Conservation (phyloP, 2,797 vertebrate species). For the Centroberyx gerrardi region DNA sequence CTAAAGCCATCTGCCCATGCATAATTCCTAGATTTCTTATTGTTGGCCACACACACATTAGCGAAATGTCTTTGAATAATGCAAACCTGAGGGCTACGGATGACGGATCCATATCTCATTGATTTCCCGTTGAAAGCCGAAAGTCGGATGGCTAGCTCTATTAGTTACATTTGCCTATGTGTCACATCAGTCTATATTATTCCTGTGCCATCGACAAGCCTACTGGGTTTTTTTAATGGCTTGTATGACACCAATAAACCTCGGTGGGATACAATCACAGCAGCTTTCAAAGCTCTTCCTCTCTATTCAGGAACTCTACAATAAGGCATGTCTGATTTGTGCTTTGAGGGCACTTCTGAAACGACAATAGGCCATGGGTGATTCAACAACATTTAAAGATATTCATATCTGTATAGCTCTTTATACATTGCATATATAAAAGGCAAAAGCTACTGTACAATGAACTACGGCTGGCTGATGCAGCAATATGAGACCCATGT, state of each 20-base stretch:
- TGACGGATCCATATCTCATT: slow-evolving; percentile 54
- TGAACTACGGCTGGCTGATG: neutral
- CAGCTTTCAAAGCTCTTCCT: neutral
- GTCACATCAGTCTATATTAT: slow-evolving; percentile 36
- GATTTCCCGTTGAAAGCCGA: slow-evolving; percentile 51
- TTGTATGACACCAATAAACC: slow-evolving; percentile 5
- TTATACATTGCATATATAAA: neutral
- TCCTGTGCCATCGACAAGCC: slow-evolving; percentile 15
- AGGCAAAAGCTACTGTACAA: neutral
- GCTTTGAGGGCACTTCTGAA: neutral
- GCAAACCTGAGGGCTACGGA: slow-evolving; percentile 28
- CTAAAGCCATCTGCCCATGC: slow-evolving; percentile 46
- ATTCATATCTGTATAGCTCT: neutral
- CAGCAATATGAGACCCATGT: neutral
- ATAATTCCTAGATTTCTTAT: slow-evolving; percentile 40
- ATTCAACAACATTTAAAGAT: neutral
- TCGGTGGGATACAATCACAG: neutral
- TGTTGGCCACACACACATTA: slow-evolving; percentile 26
- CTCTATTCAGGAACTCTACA: neutral
- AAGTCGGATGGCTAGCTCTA: slow-evolving; percentile 20
- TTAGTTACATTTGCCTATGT: slow-evolving; percentile 34
- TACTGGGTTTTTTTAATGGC: slow-evolving; percentile 12
- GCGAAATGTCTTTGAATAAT: slow-evolving; percentile 43
- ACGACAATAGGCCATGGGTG: neutral
- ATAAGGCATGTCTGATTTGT: neutral